These are phyloP conservation scores for Ceratosolen solmsi DNA, from an alignment of 1,140 invertebrate species.

Conservation along the genomic window DNA sequence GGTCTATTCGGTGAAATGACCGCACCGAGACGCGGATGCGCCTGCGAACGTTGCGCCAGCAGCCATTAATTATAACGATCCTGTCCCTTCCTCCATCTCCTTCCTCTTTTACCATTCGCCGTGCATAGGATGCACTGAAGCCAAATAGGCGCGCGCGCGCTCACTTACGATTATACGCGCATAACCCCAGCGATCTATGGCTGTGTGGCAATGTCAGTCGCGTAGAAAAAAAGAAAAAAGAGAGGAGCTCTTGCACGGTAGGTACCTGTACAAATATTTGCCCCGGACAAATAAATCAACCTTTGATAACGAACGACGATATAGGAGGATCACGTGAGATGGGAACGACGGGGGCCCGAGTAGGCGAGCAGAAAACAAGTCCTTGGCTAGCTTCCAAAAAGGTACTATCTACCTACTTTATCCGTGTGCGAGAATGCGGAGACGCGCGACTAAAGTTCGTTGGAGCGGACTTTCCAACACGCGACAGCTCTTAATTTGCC, in stretches of 20 bases:
- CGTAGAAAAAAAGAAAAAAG: background rate
- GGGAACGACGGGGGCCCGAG: too few species aligned
- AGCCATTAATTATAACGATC: constrained; percentile 40
- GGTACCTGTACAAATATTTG: constrained; percentile 47
- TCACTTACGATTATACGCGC: too few species aligned
- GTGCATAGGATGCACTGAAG: too few species aligned
- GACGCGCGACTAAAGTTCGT: background rate
- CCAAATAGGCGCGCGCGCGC: too few species aligned
- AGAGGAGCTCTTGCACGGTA: background rate
- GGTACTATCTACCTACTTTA: too few species aligned
- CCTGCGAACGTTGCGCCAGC: background rate
- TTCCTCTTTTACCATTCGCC: background rate
- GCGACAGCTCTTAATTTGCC: constrained; percentile 40
- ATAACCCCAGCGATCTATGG: too few species aligned
- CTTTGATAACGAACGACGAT: constrained; percentile 44
- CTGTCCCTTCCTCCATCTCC: background rate
- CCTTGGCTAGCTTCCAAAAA: constrained; percentile 49
- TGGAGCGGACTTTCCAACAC: background rate
- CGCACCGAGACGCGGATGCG: background rate
- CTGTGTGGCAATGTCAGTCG: background rate
- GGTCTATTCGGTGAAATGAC: constrained; percentile 20
- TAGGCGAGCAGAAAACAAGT: constrained; percentile 31
- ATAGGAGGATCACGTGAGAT: too few species aligned
- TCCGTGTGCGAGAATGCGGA: background rate
- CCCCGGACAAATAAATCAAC: constrained; percentile 44